phyloP scores from a whole-genome alignment of 2,113 vertebrate genomes.

The Myrmecobius fasciatus region DNA sequence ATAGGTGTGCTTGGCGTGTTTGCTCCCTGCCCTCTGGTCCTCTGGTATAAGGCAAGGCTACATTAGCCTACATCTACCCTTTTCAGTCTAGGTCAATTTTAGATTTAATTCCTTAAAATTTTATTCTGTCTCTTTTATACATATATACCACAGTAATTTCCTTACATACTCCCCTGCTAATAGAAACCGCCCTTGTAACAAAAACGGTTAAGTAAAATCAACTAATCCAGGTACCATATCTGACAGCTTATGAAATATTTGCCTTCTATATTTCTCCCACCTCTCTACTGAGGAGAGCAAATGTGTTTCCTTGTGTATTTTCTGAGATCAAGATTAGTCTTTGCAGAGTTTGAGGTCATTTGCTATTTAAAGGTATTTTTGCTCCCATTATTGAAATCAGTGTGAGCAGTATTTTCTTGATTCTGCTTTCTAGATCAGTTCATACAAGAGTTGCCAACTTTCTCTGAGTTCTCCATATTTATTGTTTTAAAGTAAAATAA shows the following conservation, averaged over 20 bases:
- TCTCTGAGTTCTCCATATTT: neutral
- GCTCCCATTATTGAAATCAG: neutral
- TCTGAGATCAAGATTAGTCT: neutral
- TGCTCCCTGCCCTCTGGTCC: slow-evolving; percentile 42
- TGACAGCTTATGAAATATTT: neutral
- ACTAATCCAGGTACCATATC: neutral
- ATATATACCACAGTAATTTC: neutral
- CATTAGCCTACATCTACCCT: slow-evolving; percentile 60
- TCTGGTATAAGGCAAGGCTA: slow-evolving; percentile 47
- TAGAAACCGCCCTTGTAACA: neutral
- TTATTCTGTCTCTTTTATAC: neutral
- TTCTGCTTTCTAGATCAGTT: neutral
- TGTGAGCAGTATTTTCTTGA: neutral
- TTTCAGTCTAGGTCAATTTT: slow-evolving; percentile 63
- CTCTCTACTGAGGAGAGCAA: neutral
- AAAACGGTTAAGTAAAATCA: neutral
- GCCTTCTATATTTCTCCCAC: neutral
- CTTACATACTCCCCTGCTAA: neutral
- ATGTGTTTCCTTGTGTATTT: neutral
- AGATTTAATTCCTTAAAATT: neutral
- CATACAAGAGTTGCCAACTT: neutral
- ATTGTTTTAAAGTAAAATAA: neutral
- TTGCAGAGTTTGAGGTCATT: neutral
- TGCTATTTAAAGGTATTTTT: neutral
- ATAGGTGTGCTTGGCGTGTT: slow-evolving; percentile 46